Base-by-base conservation (phyloP, 2,888 invertebrate genomes). In the Craniophora ligustri region DNA sequence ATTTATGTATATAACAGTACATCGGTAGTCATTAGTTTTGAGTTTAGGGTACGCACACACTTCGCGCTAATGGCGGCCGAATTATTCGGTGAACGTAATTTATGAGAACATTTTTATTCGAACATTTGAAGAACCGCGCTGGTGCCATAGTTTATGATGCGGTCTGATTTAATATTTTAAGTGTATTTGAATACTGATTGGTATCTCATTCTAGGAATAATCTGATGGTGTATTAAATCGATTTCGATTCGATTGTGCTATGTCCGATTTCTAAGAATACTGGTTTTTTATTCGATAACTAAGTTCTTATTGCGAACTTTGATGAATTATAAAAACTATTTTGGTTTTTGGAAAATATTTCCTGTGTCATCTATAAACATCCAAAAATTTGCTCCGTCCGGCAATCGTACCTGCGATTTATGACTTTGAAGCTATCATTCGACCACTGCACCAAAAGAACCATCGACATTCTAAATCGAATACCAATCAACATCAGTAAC, bases 1-100 rank as follows among this genome's bases (percentile, higher is more conserved):
- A 72, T 72, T 72, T 72, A 72, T 72, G 72, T 74, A 71, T 32
- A 53, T 72, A 72, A 71, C 72, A 48, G 72, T 74, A 71, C 48
- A n/a, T 55, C 30, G n/a, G 26, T 36, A 14, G 46, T 58, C 59
- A 64, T 67, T 69, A 68, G 48, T 66, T 54, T n/a, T 48, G 6
- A 18, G 42, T 59, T 55, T 61, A 69, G 53, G 71, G 54, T 49
- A n/a, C 19, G 41, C 41, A 40, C 54, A 67, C 46, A 67, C 56
- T 67, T 19, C 30, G 45, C 30, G 45, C 46, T 36, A 18, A 41
- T 42, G 30, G 32, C 36, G 15, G 14, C 0, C n/a, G 42, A 35
- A 49, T 58, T 42, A 46, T 49, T 39, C 15, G 8, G 6, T 19
- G 39, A 32, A 47, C 5, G 28, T 70, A 30, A 72, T 60, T 64